phyloP scores from a whole-genome alignment of 2,113 vertebrate genomes.

The Indri indri region DNA sequence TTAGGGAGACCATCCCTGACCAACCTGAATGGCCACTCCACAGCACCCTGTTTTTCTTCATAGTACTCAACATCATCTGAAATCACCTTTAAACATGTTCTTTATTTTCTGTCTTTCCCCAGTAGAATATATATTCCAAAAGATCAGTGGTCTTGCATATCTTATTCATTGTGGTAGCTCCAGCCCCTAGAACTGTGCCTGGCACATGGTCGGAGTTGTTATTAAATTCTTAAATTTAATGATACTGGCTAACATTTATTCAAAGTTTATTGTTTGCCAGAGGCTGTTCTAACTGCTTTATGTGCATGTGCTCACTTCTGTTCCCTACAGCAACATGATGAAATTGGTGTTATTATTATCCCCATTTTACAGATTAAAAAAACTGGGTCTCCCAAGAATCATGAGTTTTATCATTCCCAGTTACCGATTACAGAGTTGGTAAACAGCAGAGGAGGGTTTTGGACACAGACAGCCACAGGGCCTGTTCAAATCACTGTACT shows the following conservation, averaged over 20 bases:
- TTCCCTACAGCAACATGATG: background rate
- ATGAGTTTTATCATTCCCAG: background rate
- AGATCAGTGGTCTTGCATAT: background rate
- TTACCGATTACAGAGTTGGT: background rate
- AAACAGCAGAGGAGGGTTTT: background rate
- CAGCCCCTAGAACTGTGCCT: background rate
- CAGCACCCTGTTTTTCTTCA: background rate
- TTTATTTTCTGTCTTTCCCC: background rate
- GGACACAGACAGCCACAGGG: background rate
- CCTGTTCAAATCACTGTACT: background rate
- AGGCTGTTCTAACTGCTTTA: background rate
- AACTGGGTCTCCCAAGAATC: background rate
- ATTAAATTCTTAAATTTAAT: background rate
- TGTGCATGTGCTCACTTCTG: background rate
- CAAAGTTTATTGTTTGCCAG: background rate
- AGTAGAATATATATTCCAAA: background rate
- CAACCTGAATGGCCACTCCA: background rate
- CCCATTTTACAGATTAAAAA: background rate
- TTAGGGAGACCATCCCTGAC: background rate
- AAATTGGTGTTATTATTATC: background rate
- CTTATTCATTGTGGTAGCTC: background rate
- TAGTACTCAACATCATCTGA: background rate
- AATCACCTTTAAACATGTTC: background rate
- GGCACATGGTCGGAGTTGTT: background rate
- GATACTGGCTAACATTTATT: background rate